These are phyloP conservation scores for Apeltes quadracus DNA, from an alignment of 2,113 vertebrate genomes.

Conservation along the genomic window DNA sequence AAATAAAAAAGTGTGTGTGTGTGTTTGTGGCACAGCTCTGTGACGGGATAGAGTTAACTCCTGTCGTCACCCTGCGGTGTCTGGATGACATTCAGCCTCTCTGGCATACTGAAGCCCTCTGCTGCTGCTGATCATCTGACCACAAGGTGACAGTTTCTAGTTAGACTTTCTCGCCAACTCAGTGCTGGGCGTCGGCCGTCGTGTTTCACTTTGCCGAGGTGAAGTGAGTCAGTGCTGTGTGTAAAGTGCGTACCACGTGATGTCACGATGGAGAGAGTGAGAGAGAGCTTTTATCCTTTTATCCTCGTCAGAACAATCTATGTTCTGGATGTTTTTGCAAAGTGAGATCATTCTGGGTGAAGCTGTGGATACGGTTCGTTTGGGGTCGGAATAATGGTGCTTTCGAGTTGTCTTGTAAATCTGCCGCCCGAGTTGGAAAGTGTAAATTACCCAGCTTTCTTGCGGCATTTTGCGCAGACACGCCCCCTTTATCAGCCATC, in stretches of 20 bases:
- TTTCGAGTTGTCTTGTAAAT: no score
- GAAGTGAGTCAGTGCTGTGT: constrained; percentile 63
- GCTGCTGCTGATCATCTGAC: constrained; percentile 12
- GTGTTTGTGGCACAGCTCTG: background rate
- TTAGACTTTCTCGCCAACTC: constrained; percentile 25
- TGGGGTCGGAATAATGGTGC: background rate
- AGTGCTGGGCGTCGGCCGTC: constrained; percentile 57
- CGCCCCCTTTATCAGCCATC: no score
- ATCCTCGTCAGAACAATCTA: constrained; percentile 1
- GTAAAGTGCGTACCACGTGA: constrained; percentile 56
- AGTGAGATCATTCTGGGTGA: background rate
- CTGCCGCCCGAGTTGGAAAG: no score
- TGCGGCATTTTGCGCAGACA: no score
- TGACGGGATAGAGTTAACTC: background rate
- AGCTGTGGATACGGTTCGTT: background rate
- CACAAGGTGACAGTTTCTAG: constrained; percentile 38
- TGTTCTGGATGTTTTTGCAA: background rate
- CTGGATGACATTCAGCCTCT: constrained; percentile 2
- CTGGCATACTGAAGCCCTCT: constrained; percentile 8
- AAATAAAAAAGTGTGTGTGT: background rate
- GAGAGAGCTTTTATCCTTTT: background rate
- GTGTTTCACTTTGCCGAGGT: constrained; percentile 50
- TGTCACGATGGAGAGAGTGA: constrained; percentile 39
- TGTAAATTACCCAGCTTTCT: no score
- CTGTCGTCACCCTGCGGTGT: background rate